Percentiles rank a stretch among this genome's conserved stretches.
phyloP scores from a whole-genome alignment of 2,797 vertebrate genomes.

The Melanotaenia trifasciata region DNA sequence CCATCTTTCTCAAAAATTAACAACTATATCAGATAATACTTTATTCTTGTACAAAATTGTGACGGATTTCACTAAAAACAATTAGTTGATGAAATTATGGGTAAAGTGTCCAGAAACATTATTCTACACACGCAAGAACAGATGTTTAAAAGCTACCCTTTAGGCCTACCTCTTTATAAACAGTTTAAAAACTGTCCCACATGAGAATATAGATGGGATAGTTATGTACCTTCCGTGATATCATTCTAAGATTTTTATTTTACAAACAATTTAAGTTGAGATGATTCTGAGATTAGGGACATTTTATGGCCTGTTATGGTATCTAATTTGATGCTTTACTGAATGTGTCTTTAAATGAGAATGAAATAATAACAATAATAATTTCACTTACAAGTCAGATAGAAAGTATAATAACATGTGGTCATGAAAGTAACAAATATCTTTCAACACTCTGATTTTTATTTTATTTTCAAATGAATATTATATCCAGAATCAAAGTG shows the following conservation, averaged over 20 bases:
- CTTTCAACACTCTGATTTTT: neutral
- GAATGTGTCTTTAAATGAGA: neutral
- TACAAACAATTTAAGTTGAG: constrained; percentile 5
- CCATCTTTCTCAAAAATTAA: neutral
- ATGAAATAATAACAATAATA: neutral
- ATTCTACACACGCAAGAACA: too few relatives aligned
- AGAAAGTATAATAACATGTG: neutral
- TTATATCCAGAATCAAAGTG: neutral
- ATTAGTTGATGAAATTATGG: neutral
- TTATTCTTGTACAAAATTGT: neutral
- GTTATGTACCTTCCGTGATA: too few relatives aligned
- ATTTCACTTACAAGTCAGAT: neutral
- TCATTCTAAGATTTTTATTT: neutral
- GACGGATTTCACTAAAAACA: neutral
- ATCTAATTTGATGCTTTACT: neutral
- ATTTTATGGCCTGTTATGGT: neutral
- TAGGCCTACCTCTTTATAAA: neutral
- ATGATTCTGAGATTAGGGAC: neutral
- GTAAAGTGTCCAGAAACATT: neutral
- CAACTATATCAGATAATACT: neutral
- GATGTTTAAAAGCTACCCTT: too few relatives aligned
- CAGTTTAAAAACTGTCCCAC: neutral
- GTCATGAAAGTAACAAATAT: neutral
- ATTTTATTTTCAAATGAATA: neutral
- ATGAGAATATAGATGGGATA: too few relatives aligned